These are phyloP conservation scores for Novumbra hubbsi DNA, from an alignment of 2,797 vertebrate genomes.

Conservation along the genomic window DNA sequence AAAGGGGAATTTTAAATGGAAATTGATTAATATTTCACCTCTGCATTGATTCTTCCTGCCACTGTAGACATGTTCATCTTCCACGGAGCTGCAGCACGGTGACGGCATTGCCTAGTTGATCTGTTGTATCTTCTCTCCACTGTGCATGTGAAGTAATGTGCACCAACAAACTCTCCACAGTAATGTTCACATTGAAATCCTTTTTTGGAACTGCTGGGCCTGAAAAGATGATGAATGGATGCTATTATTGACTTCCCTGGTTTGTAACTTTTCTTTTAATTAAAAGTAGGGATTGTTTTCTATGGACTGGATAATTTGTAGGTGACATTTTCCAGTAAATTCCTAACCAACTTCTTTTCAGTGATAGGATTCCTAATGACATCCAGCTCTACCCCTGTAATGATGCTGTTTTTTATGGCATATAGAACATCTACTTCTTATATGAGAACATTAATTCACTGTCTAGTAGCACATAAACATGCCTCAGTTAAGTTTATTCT, in stretches of 20 bases:
- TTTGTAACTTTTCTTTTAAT: conserved; percentile 32
- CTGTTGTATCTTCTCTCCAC: conserved; percentile 35
- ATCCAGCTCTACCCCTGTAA: conserved; percentile 4
- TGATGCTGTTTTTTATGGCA: conserved; percentile 8
- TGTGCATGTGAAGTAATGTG: conserved; percentile 40
- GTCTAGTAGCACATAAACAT: conserved; percentile 25
- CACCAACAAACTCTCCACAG: conserved; percentile 35
- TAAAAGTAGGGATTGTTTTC: conserved; percentile 27
- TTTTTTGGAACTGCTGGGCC: conserved; percentile 13
- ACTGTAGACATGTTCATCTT: conserved; percentile 60
- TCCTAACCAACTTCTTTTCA: conserved; percentile 8
- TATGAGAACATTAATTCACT: conserved; percentile 16
- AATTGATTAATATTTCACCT: conserved; percentile 78
- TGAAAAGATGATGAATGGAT: conserved; percentile 27
- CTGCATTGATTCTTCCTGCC: conserved; percentile 65
- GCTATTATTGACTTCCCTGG: conserved; percentile 32
- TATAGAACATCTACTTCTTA: background rate
- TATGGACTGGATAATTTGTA: conserved; percentile 27
- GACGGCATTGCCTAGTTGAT: conserved; percentile 38
- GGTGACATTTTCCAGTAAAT: conserved; percentile 31
- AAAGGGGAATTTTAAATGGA: conserved; percentile 78
- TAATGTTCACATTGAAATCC: conserved; percentile 43
- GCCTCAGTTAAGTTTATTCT: conserved; percentile 25
- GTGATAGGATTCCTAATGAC: conserved; percentile 14
- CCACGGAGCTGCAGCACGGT: conserved; percentile 35